Evolutionary conservation across 2,113 vertebrate genomes (phyloP), one percentile per base, ranked within the genome.

Genomic region (Copsychus sechellarum): DNA sequence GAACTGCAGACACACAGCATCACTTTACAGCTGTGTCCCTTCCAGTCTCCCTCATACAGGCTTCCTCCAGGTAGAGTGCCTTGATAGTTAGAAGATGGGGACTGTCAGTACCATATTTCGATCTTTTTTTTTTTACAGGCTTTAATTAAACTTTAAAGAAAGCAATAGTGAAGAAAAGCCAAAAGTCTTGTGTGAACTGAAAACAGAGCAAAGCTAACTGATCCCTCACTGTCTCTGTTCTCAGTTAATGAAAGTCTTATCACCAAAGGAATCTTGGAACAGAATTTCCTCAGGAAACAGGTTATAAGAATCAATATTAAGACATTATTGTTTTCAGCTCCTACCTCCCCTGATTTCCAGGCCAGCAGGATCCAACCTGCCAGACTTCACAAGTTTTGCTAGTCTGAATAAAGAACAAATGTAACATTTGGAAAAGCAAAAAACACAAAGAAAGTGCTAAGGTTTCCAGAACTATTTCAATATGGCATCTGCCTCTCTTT

Each of bases 391-490:
- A 72, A 77, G 25, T 71, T 92, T 50, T 66, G 14, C 21, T 42
- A 40, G 25, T 50, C 57, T 85, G 69, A 73, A 81, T 58, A 81
- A 85, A 81, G 31, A 87, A 67, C 14, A 28, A 61, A 66, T 81
- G 53, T 14, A 87, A 38, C 25, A 84, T 65, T 86, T 84, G 40
- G 40, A 93, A 76, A 62, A 67, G 31, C 36, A 60, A 33, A 54
- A 92, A 88, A n/a, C 0, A 8, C 51, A 78, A 60, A 74, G 38
- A 58, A 93, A 94, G 31, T 45, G 53, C 80, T 88, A 7, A 42
- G 62, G 62, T 87, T 29, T 82, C 84, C 87, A 97, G 58, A 95
- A 91, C 74, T 61, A 45, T 90, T 96, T 91, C 74, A 66, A 8
- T 45, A 36, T 14, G 54, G 62, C 78, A 95, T 76, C 73, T 92